Evolutionary conservation across 2,797 vertebrate species (phyloP).

Genomic region (Micrastur ruficollis): DNA sequence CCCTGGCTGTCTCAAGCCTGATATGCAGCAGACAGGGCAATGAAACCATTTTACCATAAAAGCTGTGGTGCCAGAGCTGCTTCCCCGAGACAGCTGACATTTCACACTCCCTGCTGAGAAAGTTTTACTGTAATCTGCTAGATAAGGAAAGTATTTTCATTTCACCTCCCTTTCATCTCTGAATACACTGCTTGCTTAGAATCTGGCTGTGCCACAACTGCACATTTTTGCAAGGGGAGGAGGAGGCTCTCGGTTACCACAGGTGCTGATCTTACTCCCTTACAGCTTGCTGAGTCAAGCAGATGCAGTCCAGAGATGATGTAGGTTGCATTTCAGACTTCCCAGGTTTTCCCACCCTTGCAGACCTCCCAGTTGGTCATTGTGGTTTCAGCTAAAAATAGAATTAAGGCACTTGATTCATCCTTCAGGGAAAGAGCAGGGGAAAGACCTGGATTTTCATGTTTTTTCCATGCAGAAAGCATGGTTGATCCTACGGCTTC

Average conservation of each 20-base stretch:
- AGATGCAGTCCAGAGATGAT: slow-evolving; percentile 11
- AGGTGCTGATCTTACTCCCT: slow-evolving; percentile 3
- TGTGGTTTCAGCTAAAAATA: slow-evolving; percentile 22
- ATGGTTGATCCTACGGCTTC: not conserved
- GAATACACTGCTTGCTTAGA: not conserved
- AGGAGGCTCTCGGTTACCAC: not conserved
- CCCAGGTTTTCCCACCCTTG: not conserved
- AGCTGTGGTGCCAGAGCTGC: not conserved
- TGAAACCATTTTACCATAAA: not conserved
- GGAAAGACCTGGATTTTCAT: not conserved
- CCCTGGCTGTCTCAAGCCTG: not conserved
- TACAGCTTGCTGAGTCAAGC: slow-evolving; percentile 12
- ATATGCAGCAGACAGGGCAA: not conserved
- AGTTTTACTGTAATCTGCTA: not conserved
- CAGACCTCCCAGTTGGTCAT: not conserved
- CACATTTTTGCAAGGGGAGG: slow-evolving; percentile 9
- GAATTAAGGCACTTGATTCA: not conserved
- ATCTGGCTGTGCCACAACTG: not conserved
- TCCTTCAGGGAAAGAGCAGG: not conserved
- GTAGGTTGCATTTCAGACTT: not conserved
- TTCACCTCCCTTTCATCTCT: not conserved
- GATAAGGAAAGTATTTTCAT: slow-evolving; percentile 33
- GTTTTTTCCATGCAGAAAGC: not conserved
- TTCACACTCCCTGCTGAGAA: not conserved
- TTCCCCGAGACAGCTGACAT: not conserved